Evolutionary conservation across 2,888 invertebrate species (phyloP), one percentile per base, ranked within the genome.

Genomic region (Ornithoptera priamus): DNA sequence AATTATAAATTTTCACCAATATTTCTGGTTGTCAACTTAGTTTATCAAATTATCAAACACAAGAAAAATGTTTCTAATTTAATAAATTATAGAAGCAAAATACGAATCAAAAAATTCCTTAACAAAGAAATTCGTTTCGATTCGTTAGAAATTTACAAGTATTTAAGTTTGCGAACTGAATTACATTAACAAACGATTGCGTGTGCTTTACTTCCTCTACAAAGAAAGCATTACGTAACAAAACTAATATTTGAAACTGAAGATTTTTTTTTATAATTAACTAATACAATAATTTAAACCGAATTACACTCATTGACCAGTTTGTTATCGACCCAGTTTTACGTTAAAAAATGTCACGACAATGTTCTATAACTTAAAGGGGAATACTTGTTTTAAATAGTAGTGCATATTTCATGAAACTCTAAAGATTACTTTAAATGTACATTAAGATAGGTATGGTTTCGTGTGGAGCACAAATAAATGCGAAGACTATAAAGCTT

Each of bases 391-490:
- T n/a, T 53, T 53, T n/a, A 53, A 53, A 46, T 46, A 15, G 12
- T 53, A 22, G 22, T 58, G 22, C 22, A 24, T n/a, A 24, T 12
- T 22, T 58, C 10, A 56, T 1, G n/a, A 0, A 8, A n/a, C 7
- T n/a, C 10, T 6, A 53, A 56, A 56, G 30, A 64, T 56, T 79
- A 77, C 81, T 79, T 85, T 80, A 83, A 84, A 74, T 74, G 72
- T 79, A 80, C 75, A 75, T 62, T 56, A 78, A 85, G 85, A 85
- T 85, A 81, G 75, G 77, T 77, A 74, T 75, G 76, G 80, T 83
- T 86, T 86, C 88, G 86, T 90, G 90, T 83, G 88, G 85, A 83
- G 82, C 78, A 74, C 82, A 85, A 89, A 90, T 89, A 89, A 90
- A 89, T 85, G 80, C 80, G 75, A 73, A 71, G 78, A 80, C 82